phyloP scores from a whole-genome alignment of 2,797 vertebrate species.

The Fringilla coelebs region DNA sequence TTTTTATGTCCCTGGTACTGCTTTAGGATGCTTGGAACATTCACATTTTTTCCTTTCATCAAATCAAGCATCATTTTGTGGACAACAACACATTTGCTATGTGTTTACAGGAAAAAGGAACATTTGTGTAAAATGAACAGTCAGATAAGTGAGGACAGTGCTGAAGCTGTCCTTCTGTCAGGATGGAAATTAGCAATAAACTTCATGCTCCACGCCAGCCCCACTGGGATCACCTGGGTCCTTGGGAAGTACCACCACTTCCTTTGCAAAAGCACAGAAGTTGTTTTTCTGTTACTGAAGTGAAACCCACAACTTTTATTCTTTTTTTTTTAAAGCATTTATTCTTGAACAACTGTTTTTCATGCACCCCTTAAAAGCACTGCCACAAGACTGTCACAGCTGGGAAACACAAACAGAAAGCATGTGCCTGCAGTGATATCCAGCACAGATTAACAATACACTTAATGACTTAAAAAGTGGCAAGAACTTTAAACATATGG shows the following conservation, averaged over 20 bases:
- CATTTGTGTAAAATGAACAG: slow-evolving; percentile 9
- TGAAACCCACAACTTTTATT: background rate
- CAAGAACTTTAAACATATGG: background rate
- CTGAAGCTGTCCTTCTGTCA: slow-evolving; percentile 33
- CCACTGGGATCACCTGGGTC: background rate
- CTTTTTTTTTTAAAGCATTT: background rate
- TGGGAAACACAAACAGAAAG: background rate
- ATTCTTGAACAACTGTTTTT: background rate
- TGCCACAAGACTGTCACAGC: background rate
- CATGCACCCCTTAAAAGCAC: background rate
- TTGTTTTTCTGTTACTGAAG: background rate
- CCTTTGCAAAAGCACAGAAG: background rate
- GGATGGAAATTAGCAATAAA: background rate
- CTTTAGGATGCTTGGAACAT: background rate
- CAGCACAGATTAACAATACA: background rate
- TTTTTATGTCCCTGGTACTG: background rate
- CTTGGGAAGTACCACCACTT: background rate
- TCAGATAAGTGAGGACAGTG: background rate
- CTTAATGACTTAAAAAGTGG: background rate
- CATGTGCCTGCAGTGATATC: background rate
- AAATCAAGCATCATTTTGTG: background rate
- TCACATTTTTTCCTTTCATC: background rate
- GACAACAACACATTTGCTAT: background rate
- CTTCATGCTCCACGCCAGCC: background rate
- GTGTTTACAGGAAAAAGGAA: background rate